Evolutionary conservation across 37 sponge, comb jelly and placozoan species (phyloP).

Genomic region (Geodia barretti): DNA sequence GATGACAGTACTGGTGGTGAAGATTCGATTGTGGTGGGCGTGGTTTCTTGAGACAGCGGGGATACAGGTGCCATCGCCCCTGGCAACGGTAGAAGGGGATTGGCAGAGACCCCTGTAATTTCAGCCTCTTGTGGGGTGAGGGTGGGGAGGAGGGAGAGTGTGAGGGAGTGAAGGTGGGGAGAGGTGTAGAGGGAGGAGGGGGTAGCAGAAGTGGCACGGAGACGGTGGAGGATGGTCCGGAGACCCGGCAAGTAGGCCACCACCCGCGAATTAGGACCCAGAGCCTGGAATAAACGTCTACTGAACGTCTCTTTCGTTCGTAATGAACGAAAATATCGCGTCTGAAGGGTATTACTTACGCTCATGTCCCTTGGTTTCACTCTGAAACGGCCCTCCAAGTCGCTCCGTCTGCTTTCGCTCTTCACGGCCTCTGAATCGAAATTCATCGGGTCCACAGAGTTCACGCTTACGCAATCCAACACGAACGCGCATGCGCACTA

Average conservation of each 20-base stretch:
- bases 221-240: conserved; percentile 60
- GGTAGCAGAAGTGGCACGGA: conserved; percentile 54
- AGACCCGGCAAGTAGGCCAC: conserved; percentile 75
- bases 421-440: too few relatives aligned
- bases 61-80: conserved; percentile 6
- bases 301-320: too few relatives aligned
- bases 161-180: conserved; percentile 5
- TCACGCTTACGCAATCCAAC: too few relatives aligned
- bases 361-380: neutral
- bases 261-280: conserved; percentile 4
- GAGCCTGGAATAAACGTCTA: too few relatives aligned
- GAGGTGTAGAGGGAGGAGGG: conserved; percentile 51
- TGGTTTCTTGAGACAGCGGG: neutral
- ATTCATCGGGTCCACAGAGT: too few relatives aligned
- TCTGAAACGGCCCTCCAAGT: neutral
- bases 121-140: neutral
- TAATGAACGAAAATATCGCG: too few relatives aligned
- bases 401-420: too few relatives aligned
- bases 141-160: conserved; percentile 13
- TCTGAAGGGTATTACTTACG: too few relatives aligned
- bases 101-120: neutral
- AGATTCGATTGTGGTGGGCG: neutral
- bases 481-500: too few relatives aligned
- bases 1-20: neutral
- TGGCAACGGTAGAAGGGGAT: conserved; percentile 11